These are phyloP conservation scores for Psittacara wagleri DNA, from an alignment of 2,113 vertebrate species.

Conservation along the genomic window DNA sequence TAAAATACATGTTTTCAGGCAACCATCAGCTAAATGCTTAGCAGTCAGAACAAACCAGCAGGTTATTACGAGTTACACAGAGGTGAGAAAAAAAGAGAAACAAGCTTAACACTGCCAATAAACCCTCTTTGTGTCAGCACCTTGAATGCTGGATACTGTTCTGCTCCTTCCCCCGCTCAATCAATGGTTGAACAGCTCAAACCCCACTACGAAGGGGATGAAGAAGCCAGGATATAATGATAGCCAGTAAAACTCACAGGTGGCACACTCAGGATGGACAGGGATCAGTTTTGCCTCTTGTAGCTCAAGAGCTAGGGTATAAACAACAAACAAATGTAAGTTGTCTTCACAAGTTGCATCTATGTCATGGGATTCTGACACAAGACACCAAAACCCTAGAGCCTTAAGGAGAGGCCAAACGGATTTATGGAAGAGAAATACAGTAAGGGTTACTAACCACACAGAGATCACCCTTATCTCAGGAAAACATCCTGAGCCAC, in stretches of 20 bases:
- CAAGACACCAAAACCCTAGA: not conserved
- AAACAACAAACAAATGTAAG: not conserved
- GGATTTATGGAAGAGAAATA: not conserved
- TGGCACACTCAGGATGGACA: not conserved
- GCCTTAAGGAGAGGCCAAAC: not conserved
- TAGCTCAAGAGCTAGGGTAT: not conserved
- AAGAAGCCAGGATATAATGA: not conserved
- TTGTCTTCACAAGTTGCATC: not conserved
- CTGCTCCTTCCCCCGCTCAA: not conserved
- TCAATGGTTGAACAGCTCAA: accelerated
- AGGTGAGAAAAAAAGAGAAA: not conserved
- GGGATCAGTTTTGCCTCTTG: not conserved
- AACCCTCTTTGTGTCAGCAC: not conserved
- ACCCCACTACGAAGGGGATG: accelerated
- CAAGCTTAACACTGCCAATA: not conserved
- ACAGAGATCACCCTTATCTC: not conserved
- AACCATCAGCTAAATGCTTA: not conserved
- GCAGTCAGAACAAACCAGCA: not conserved
- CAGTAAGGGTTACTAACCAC: not conserved
- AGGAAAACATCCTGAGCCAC: not conserved
- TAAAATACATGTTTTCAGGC: not conserved
- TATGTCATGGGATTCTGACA: not conserved
- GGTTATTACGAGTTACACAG: not conserved
- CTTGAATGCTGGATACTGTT: not conserved
- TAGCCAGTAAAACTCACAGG: not conserved